Evolutionary conservation across 2,888 invertebrate genomes (phyloP).

Genomic region (Aethes cnicana): DNA sequence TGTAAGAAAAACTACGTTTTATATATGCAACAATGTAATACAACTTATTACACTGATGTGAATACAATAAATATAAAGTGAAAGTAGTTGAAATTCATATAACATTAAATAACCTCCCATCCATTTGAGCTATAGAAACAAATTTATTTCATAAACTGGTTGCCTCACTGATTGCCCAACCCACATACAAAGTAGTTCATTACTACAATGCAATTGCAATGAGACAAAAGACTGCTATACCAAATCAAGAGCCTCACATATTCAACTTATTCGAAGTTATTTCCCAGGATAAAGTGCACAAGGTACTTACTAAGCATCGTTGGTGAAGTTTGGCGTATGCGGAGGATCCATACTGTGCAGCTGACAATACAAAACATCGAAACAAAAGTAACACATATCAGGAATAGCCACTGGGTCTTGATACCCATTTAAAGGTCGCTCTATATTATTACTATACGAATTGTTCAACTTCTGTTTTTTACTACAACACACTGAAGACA

Average conservation of each 20-base stretch:
- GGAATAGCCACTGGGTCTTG: constrained; percentile 88
- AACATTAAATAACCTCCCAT: constrained; percentile 8
- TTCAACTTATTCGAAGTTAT: constrained; percentile 4
- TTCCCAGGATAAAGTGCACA: constrained; percentile 31
- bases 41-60: constrained; percentile 1
- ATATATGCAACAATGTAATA: constrained; percentile 2
- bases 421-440: constrained; percentile 81
- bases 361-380: constrained; percentile 98
- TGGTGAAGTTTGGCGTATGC: constrained; percentile 94
- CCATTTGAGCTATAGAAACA: constrained; percentile 10
- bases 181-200: constrained; percentile 16
- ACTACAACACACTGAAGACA: constrained; percentile 96
- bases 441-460: constrained; percentile 80
- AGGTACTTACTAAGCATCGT: constrained; percentile 95
- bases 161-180: constrained; percentile 18
- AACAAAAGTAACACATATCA: constrained; percentile 99
- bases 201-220: background rate
- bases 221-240: constrained; percentile 21
- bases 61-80: constrained; percentile 20
- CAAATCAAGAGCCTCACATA: constrained; percentile 2
- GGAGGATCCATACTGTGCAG: constrained; percentile 96
- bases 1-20: constrained; percentile 66
- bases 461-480: constrained; percentile 95
- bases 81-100: constrained; percentile 6
- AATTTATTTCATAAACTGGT: constrained; percentile 6